Evolutionary conservation across 1,140 invertebrate species (phyloP), one percentile per base, ranked within the genome.

Genomic region (Homalodisca vitripennis): DNA sequence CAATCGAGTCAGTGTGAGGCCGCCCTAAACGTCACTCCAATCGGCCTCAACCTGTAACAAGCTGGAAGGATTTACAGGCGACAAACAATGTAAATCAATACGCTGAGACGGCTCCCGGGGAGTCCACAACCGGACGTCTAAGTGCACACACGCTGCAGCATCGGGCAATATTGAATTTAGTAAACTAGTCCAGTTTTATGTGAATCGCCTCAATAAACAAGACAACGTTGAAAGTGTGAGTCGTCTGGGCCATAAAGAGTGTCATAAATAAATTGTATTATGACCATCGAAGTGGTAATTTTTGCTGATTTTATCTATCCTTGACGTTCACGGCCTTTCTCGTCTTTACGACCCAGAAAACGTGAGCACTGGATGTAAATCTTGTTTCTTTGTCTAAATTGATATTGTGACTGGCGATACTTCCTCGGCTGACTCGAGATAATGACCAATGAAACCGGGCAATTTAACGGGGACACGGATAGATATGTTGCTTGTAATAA

Each of bases 231-330:
- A 41, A 41, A 41, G 34, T 41, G 34, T 41, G 34, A 41, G 34
- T 10, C 17, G 34, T 10, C 34, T 41, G 24, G 55, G 24, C 48
- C 48, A 22, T 51, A 51, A 51, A 51, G 17, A 22, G 3, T 14
- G 22, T 24, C 27, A 26, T 60, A 60, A 60, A 60, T 60, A 60
- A 60, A 60, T 60, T 60, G 55, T 26, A 60, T 60, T 60, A 60
- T 60, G 55, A 60, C 27, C 24, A 26, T 60, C 55, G 24, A n/a
- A 10, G 6, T 22, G 48, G 6, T 17, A 41, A 17, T 41, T 17
- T 17, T 60, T 22, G 48, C 55, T 22, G 55, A 60, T 60, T 30
- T 10, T 60, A 60, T 60, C 55, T 13, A 3, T 12, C 48, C 6
- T 51, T 12, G 48, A 51, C 22, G 55, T 60, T 60, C 29, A 60